Percentiles rank a stretch among this genome's conserved stretches.
Conservation (phyloP, 2,113 vertebrate genomes). For the Lamprologus speciosus region DNA sequence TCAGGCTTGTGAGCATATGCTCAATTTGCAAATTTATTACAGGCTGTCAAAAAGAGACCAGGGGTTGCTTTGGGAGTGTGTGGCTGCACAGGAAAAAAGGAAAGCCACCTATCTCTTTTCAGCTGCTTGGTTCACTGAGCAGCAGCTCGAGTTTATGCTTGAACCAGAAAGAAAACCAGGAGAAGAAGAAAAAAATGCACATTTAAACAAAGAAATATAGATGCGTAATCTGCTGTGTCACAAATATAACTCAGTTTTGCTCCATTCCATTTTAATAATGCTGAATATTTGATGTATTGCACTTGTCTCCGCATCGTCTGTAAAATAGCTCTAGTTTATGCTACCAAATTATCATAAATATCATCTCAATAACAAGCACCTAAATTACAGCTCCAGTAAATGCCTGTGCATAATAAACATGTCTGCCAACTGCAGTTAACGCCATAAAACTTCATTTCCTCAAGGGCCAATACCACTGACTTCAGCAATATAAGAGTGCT, state of each 20-base stretch:
- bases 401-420: slow-evolving; percentile 22
- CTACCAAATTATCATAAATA: slow-evolving; percentile 14
- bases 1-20: neutral
- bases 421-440: slow-evolving; percentile 22
- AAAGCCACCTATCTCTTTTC: neutral
- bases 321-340: neutral
- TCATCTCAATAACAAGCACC: slow-evolving; percentile 12
- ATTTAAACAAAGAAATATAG: neutral
- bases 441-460: slow-evolving; percentile 41
- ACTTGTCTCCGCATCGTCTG: neutral
- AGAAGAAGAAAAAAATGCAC: neutral
- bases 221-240: neutral
- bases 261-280: neutral
- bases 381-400: slow-evolving; percentile 23
- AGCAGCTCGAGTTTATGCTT: neutral
- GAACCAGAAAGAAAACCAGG: neutral
- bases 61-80: neutral
- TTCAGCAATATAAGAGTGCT: slow-evolving; percentile 27
- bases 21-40: neutral
- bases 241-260: neutral
- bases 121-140: neutral
- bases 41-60: neutral
- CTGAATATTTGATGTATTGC: neutral
- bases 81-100: neutral
- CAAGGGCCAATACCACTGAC: slow-evolving; percentile 15